Conservation (phyloP, 2,797 vertebrate species). For the Bufotes viridis region DNA sequence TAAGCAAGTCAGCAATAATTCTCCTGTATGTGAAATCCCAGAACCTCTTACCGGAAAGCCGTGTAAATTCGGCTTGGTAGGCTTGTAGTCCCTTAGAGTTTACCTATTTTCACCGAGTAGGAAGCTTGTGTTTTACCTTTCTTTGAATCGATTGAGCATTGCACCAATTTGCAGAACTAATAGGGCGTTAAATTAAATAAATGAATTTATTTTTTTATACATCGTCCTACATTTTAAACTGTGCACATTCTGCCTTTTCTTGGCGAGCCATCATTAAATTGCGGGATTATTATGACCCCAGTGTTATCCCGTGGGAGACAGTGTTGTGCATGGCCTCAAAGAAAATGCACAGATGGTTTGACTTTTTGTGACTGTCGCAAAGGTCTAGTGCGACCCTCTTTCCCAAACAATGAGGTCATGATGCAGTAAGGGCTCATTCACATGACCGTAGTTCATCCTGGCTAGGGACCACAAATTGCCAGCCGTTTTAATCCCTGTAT, state of each 20-base stretch:
- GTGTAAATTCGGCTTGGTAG: neutral
- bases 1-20: constrained; percentile 1
- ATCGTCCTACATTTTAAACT: neutral
- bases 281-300: neutral
- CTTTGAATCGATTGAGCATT: neutral
- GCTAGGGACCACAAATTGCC: no score
- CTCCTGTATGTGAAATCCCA: constrained; percentile 7
- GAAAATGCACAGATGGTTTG: neutral
- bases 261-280: neutral
- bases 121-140: neutral
- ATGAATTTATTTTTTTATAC: no score
- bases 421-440: no score
- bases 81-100: neutral
- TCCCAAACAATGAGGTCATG: no score
- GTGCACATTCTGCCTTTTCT: neutral
- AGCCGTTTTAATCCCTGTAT: no score
- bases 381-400: no score
- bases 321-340: neutral
- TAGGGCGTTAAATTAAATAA: no score
- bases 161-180: neutral
- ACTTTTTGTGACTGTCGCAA: no score
- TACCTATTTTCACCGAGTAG: neutral
- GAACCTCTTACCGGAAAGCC: neutral
- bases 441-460: no score
- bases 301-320: neutral